Percentiles rank a stretch among this genome's conserved stretches.
These are phyloP conservation scores for Lutjanus erythropterus DNA, from an alignment of 2,113 vertebrate genomes.

Conservation along the genomic window DNA sequence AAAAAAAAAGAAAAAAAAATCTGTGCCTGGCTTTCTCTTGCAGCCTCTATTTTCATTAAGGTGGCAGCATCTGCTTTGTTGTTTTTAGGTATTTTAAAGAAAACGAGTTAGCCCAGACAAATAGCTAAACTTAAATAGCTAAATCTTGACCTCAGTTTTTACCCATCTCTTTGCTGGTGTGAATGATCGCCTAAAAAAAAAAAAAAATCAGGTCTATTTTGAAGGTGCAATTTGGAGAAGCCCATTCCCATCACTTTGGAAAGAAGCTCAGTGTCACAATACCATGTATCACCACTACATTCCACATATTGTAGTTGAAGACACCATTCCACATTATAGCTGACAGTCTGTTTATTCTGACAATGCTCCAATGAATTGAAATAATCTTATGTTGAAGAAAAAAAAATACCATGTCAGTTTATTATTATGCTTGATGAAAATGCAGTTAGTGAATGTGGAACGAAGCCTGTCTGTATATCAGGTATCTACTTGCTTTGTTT, in stretches of 20 bases:
- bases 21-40: constrained; percentile 80
- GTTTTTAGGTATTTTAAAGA: constrained; percentile 35
- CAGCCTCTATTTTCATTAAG: constrained; percentile 56
- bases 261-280: constrained; percentile 85
- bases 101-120: constrained; percentile 46
- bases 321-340: constrained; percentile 82
- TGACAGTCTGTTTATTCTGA: constrained; percentile 82
- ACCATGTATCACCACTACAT: constrained; percentile 84
- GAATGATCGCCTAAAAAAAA: constrained; percentile 41
- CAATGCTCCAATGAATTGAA: constrained; percentile 80
- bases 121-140: constrained; percentile 17
- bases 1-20: constrained; percentile 40
- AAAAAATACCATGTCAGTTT: constrained; percentile 86
- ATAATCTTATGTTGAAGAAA: constrained; percentile 72
- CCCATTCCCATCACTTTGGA: constrained; percentile 49
- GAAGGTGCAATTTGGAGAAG: constrained; percentile 61
- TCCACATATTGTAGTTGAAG: constrained; percentile 83
- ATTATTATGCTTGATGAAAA: constrained; percentile 95
- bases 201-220: constrained; percentile 55
- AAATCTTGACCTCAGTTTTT: constrained; percentile 32
- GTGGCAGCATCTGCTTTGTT: constrained; percentile 62
- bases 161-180: constrained; percentile 46
- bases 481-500: constrained; percentile 96
- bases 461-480: constrained; percentile 98
- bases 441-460: constrained; percentile 97